Evolutionary conservation across 2,888 invertebrate genomes (phyloP), one percentile per base, ranked within the genome.

Genomic region (Trisateles emortualis): DNA sequence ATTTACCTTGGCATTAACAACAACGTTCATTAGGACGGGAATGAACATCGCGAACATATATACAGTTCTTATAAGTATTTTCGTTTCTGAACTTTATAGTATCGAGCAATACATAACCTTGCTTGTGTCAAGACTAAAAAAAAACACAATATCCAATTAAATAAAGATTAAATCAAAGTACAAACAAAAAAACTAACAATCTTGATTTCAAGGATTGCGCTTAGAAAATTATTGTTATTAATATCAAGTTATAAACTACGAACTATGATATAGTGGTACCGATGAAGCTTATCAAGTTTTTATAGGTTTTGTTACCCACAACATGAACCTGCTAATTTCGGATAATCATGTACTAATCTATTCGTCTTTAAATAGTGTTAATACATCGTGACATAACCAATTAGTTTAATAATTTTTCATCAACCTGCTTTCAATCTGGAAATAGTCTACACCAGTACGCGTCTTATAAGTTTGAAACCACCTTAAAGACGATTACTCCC

Each of bases 101-200:
- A 64, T 62, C 53, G 54, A 54, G 33, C 47, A 49, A 51, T 48
- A 64, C 30, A 44, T 59, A 64, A 72, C 79, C 79, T 79, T 76
- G 72, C 49, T 36, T 62, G 57, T 68, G 64, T 72, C 62, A 70
- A 64, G 61, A 55, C 50, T 41, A 69, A 60, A 33, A 33, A 68
- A 68, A 72, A 75, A 72, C 62, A 66, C 59, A 76, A 70, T 71
- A 64, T 62, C 56, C 69, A 78, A 74, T 79, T 75, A 74, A 74
- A 76, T 68, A 51, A 67, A 71, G 61, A 75, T 73, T 73, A 64
- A 58, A 48, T 47, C 43, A 56, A 50, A 43, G 38, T 30, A 50
- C 54, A 49, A 51, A 56, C 51, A 71, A 61, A 64, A 70, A 68
- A 39, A 45, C 44, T 36, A 60, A 62, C 51, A 47, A 48, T 67